These are phyloP conservation scores for Channa maculata DNA, from an alignment of 2,113 vertebrate species.

Conservation along the genomic window DNA sequence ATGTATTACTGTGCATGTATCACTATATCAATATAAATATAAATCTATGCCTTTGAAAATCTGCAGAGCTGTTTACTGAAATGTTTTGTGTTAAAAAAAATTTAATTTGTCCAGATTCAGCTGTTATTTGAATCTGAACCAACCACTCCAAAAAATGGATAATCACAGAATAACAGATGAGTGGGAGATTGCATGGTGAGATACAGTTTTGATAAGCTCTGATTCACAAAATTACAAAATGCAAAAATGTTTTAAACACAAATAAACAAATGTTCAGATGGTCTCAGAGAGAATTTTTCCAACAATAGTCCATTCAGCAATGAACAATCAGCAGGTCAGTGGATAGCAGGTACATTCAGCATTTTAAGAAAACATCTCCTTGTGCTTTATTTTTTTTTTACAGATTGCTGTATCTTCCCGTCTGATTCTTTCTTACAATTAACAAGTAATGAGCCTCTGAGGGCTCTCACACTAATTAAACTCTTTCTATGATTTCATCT, in stretches of 20 bases:
- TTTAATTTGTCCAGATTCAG: neutral
- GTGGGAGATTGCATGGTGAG: constrained; percentile 52
- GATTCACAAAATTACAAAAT: constrained; percentile 27
- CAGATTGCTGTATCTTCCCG: neutral
- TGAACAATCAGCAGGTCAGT: neutral
- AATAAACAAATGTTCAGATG: neutral
- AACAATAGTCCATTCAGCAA: neutral
- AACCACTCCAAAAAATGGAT: constrained; percentile 46
- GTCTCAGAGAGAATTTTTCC: neutral
- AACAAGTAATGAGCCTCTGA: constrained; percentile 4
- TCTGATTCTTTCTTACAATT: constrained; percentile 10
- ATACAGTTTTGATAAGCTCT: constrained; percentile 11
- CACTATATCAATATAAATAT: no score
- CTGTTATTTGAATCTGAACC: constrained; percentile 49
- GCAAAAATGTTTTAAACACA: neutral
- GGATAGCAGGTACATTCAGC: neutral
- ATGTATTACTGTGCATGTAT: no score
- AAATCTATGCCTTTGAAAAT: no score
- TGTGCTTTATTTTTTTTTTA: neutral
- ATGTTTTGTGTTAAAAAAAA: neutral
- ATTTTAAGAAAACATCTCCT: neutral
- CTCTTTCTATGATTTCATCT: constrained; percentile 30
- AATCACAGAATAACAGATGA: constrained; percentile 59
- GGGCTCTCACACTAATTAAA: constrained; percentile 6
- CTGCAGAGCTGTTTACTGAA: neutral